Base-by-base conservation (phyloP, 2,888 invertebrate genomes). In the Eupithecia subumbrata region DNA sequence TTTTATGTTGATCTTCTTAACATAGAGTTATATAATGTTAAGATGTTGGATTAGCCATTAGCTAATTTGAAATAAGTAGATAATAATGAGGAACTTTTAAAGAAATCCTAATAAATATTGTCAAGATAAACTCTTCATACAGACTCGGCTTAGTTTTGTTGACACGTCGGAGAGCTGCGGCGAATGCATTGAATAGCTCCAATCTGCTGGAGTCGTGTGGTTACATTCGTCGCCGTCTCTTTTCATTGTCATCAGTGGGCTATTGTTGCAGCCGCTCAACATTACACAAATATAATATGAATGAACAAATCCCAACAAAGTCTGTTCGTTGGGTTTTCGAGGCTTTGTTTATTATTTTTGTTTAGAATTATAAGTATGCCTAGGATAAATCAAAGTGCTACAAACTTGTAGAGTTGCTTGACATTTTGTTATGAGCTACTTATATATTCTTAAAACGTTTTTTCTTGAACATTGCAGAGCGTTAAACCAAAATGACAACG, bases 161-260 rank as follows among this genome's bases (percentile, higher is more conserved):
- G 34, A 18, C 18, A 7, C 34, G 3, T 18, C 34, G 64, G 34
- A 34, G 8, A 34, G 52, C 64, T 0, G 34, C 64, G 34, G 4
- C 34, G 8, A 34, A 64, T 60, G 73, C 34, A 73, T 69, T 73
- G 63, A 64, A 69, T 69, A 64, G 69, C 69, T 30, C 45, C 72
- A 72, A 72, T 72, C 25, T 40, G 56, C 25, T 8, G 52, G 37
- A 56, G 56, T 72, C 37, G n/a, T 63, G 48, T 63, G 52, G 30
- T 63, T 69, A 22, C 56, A 25, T 69, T 60, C 25, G 67, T n/a
- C 4, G 52, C 11, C 22, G 52, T 69, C 60, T 73, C 68, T 69
- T 48, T 69, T 69, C 68, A 43, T 25, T 40, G 69, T 45, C 69
- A 73, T 73, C 69, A 64, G 45, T 37, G 69, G 11, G 18, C 68